Percentiles rank a stretch among this genome's conserved stretches.
Evolutionary conservation across 2,888 invertebrate genomes (phyloP).

Genomic region (Hemithea aestivaria): DNA sequence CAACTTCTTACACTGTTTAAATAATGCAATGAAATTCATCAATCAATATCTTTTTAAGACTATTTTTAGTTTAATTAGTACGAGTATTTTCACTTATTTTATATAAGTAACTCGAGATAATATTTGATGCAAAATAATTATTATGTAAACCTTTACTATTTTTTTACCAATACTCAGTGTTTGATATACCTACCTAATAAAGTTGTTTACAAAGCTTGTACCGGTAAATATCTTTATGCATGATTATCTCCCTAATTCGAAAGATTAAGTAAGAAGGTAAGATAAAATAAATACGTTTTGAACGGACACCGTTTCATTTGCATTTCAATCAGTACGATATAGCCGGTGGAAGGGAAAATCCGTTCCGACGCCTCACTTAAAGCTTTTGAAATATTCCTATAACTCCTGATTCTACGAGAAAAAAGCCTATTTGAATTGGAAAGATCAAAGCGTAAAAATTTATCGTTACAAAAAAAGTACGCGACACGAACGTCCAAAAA

Average conservation of each 20-base stretch:
- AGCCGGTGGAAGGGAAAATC: conserved; percentile 74
- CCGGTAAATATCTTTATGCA: conserved; percentile 16
- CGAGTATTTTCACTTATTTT: too few species aligned
- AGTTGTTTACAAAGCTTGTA: neutral
- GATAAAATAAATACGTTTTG: conserved; percentile 68
- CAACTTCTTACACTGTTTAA: too few species aligned
- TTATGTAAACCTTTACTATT: too few species aligned
- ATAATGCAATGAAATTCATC: too few species aligned
- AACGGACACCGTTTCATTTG: conserved; percentile 74
- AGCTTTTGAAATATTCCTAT: conserved; percentile 77
- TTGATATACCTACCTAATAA: too few species aligned
- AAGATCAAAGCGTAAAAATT: conserved; percentile 78
- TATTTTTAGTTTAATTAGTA: too few species aligned
- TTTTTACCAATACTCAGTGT: too few species aligned
- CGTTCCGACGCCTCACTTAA: conserved; percentile 73
- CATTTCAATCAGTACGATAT: conserved; percentile 76
- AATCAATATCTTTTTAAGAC: conserved; percentile 4
- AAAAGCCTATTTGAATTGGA: conserved; percentile 78
- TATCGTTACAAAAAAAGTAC: conserved; percentile 64
- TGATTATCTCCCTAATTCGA: conserved; percentile 44
- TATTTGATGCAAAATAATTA: too few species aligned
- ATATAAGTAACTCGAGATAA: too few species aligned
- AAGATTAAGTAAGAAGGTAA: conserved; percentile 60
- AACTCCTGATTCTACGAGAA: conserved; percentile 72
- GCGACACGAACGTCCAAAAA: conserved; percentile 67